These are phyloP conservation scores for Blastomussa wellsi DNA, from an alignment of 92 coral and sea anemone genomes.

Conservation along the genomic window DNA sequence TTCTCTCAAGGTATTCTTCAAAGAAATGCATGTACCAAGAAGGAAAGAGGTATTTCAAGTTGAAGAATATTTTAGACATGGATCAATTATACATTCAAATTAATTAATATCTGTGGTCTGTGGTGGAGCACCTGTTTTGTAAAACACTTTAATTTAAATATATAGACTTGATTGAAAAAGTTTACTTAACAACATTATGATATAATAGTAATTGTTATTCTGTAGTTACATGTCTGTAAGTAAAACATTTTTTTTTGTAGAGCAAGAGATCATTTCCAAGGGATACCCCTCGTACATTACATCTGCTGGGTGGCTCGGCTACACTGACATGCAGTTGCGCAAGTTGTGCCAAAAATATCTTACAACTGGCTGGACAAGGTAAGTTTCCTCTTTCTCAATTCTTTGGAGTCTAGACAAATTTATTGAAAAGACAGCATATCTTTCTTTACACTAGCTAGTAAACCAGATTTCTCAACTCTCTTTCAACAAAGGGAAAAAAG, in stretches of 20 bases:
- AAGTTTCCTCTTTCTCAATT: neutral
- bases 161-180: too few relatives aligned
- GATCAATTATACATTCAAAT: too few relatives aligned
- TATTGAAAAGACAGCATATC: too few relatives aligned
- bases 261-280: constrained; percentile 53
- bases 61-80: too few relatives aligned
- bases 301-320: constrained; percentile 99
- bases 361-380: constrained; percentile 76
- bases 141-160: too few relatives aligned
- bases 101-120: too few relatives aligned
- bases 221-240: neutral
- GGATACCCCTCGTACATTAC: constrained; percentile 98
- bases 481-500: too few relatives aligned
- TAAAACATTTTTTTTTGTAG: constrained; percentile 17
- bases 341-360: constrained; percentile 73
- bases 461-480: too few relatives aligned
- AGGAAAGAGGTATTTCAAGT: constrained; percentile 63
- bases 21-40: constrained; percentile 66
- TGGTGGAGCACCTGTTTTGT: too few relatives aligned
- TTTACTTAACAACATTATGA: too few relatives aligned
- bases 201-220: neutral
- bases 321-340: constrained; percentile 75
- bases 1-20: constrained; percentile 63
- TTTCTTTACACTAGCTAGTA: too few relatives aligned
- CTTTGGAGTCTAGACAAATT: neutral